A percentile compares a stretch with the other conserved stretches of the same genome.
Evolutionary conservation across 2,888 invertebrate species (phyloP).

Genomic region (Aleiodes leptofemur): DNA sequence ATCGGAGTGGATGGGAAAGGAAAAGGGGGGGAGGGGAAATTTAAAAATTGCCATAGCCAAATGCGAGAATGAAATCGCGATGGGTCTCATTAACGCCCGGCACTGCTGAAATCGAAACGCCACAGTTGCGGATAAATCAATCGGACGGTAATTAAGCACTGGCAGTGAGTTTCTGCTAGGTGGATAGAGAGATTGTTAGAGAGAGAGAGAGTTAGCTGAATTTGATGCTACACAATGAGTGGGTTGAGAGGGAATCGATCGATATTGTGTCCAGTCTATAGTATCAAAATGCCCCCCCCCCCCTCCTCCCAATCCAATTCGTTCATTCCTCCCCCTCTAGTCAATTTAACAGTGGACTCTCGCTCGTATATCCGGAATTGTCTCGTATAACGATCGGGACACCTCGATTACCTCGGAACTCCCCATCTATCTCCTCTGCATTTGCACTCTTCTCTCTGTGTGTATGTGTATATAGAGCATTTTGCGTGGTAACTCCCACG

Average conservation of each 20-base stretch:
- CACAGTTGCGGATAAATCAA: constrained; percentile 63
- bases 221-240: no score
- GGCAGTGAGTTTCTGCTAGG: constrained; percentile 1
- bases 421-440: constrained; percentile 16
- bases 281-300: constrained; percentile 2
- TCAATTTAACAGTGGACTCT: constrained; percentile 36
- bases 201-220: constrained; percentile 34
- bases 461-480: neutral
- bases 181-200: neutral
- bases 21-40: neutral
- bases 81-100: constrained; percentile 40
- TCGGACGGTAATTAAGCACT: constrained; percentile 67
- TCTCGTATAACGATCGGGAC: constrained; percentile 31
- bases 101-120: constrained; percentile 41
- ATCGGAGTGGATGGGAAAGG: neutral
- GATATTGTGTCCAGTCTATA: constrained; percentile 24
- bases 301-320: neutral
- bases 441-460: neutral
- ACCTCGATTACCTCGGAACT: constrained; percentile 23
- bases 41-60: neutral
- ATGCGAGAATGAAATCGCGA: constrained; percentile 5
- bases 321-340: neutral
- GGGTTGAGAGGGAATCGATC: constrained; percentile 31
- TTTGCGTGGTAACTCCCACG: neutral
- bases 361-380: constrained; percentile 43